Conservation (phyloP, 2,888 invertebrate genomes). For the Prosopocoilus inquinatus region DNA sequence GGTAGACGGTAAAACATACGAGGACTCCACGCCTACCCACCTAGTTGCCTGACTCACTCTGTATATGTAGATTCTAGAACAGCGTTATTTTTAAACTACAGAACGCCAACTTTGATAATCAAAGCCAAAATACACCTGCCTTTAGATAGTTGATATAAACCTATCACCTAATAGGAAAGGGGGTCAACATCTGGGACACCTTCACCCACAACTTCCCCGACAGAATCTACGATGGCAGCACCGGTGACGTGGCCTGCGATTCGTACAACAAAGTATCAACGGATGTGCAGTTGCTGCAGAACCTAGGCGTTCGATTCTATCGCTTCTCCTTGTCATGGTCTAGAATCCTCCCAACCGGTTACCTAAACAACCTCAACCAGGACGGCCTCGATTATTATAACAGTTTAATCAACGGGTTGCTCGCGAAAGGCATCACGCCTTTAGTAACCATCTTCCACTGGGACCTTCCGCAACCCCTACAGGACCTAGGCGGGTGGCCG, state of each 20-base stretch:
- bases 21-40: too few relatives aligned
- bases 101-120: too few relatives aligned
- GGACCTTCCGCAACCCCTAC: conserved; percentile 61
- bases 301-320: conserved; percentile 58
- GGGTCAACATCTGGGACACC: conserved; percentile 67
- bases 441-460: conserved; percentile 64
- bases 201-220: conserved; percentile 57
- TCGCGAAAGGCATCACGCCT: conserved; percentile 55
- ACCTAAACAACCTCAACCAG: conserved; percentile 57
- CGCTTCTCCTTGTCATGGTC: conserved; percentile 68
- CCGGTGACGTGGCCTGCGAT: conserved; percentile 64
- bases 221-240: conserved; percentile 55
- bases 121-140: too few relatives aligned
- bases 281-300: conserved; percentile 59
- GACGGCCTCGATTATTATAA: conserved; percentile 64
- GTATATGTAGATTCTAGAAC: too few relatives aligned
- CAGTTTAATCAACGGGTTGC: conserved; percentile 58
- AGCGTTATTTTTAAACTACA: too few relatives aligned
- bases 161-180: conserved; percentile 54
- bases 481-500: conserved; percentile 64
- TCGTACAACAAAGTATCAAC: conserved; percentile 63
- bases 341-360: conserved; percentile 61
- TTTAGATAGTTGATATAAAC: too few relatives aligned
- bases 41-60: too few relatives aligned
- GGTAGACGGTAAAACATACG: too few relatives aligned